Conservation (phyloP, 2,888 invertebrate species). For the Apamea crenata region DNA sequence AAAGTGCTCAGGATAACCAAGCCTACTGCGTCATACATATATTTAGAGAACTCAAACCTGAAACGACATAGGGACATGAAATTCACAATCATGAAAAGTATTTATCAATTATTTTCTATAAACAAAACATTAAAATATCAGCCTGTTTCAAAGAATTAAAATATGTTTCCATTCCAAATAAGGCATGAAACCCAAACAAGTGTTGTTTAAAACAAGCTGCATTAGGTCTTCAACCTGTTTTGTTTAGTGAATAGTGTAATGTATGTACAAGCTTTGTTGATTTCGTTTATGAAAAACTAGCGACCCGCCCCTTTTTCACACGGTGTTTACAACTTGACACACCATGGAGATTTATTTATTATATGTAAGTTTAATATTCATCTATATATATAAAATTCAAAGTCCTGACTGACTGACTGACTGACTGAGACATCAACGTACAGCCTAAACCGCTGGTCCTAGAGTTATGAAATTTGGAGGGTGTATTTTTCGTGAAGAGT, state of each 20-base stretch:
- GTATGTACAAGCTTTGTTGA: background rate
- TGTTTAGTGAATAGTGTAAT: constrained; percentile 8
- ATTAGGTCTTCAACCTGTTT: background rate
- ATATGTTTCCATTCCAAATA: background rate
- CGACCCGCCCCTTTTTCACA: background rate
- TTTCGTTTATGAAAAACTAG: background rate
- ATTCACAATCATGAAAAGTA: background rate
- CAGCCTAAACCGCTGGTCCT: too few relatives aligned
- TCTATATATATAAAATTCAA: too few relatives aligned
- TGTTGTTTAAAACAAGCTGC: background rate
- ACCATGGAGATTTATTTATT: background rate
- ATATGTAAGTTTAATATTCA: too few relatives aligned
- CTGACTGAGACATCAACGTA: too few relatives aligned
- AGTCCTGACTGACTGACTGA: too few relatives aligned
- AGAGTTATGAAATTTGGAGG: too few relatives aligned
- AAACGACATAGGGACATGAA: background rate
- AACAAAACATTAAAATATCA: background rate
- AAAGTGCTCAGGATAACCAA: background rate
- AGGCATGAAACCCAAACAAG: background rate
- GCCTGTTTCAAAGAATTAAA: too few relatives aligned
- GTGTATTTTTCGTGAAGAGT: too few relatives aligned
- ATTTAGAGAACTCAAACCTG: background rate
- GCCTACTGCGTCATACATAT: background rate
- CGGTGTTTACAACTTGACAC: background rate
- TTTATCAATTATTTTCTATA: background rate